A percentile compares a stretch with the other conserved stretches of the same genome.
phyloP scores from a whole-genome alignment of 2,797 vertebrate genomes.

The Galago senegalensis region DNA sequence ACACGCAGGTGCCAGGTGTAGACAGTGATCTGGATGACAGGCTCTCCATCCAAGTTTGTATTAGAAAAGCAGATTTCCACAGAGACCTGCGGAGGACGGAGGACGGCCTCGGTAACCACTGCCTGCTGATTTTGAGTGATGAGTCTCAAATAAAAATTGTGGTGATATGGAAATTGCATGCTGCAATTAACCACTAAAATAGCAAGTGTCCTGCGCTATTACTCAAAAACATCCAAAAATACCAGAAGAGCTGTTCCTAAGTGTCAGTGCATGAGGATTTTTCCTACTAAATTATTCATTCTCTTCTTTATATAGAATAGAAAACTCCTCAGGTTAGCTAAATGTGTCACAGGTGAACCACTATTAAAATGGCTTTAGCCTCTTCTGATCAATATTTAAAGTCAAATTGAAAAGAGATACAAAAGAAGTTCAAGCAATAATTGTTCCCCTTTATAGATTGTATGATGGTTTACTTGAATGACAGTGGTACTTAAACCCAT shows the following conservation, averaged over 20 bases:
- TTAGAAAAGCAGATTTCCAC: background rate
- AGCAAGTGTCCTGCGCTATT: too few species aligned
- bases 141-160: background rate
- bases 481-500: background rate
- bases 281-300: background rate
- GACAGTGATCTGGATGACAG: background rate
- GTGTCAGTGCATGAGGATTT: background rate
- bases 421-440: background rate
- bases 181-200: background rate
- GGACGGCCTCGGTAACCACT: background rate
- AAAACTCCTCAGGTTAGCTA: background rate
- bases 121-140: background rate
- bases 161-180: background rate
- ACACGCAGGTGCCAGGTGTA: background rate
- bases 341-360: background rate
- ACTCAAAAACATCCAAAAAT: background rate
- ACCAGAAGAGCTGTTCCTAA: background rate
- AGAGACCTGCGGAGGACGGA: background rate
- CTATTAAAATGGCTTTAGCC: too few species aligned
- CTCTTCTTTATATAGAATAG: background rate
- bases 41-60: background rate
- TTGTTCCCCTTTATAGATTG: background rate
- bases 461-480: background rate
- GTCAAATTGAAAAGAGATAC: background rate
- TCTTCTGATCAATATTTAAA: background rate